Conservation (phyloP, 2,797 vertebrate species). For the Sebastes oblongus region DNA sequence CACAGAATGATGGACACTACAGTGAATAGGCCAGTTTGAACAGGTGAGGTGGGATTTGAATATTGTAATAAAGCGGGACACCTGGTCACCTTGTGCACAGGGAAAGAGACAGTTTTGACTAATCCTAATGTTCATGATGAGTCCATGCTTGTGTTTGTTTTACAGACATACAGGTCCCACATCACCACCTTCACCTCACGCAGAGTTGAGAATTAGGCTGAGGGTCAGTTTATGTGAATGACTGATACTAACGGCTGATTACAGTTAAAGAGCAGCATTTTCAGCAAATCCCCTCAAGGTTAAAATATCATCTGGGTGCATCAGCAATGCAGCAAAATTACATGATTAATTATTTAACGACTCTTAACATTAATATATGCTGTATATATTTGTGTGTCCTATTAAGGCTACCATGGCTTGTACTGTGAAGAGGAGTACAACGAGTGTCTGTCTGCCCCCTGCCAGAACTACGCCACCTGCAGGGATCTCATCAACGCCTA, state of each 20-base stretch:
- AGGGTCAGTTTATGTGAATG: too few species aligned
- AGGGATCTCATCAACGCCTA: slow-evolving; percentile 92
- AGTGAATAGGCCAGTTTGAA: accelerated
- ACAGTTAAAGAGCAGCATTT: background rate
- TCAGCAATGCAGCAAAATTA: slow-evolving; percentile 1
- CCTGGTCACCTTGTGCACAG: background rate
- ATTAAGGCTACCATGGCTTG: slow-evolving; percentile 93
- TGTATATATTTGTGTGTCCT: slow-evolving; percentile 31
- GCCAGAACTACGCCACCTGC: slow-evolving; percentile 95
- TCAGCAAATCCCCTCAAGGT: background rate
- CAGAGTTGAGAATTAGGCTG: too few species aligned
- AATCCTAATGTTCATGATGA: background rate
- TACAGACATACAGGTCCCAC: background rate
- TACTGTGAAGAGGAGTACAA: slow-evolving; percentile 98
- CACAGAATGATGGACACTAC: too few species aligned
- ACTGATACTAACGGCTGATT: too few species aligned
- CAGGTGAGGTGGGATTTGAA: too few species aligned
- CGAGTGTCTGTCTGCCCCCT: slow-evolving; percentile 94
- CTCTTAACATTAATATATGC: background rate
- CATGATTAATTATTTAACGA: background rate
- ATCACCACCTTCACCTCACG: background rate
- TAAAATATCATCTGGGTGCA: background rate
- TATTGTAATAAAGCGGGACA: background rate
- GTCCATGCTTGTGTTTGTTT: background rate
- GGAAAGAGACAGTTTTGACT: background rate